phyloP scores from a whole-genome alignment of 1,140 invertebrate genomes.

The Drosophila simulans region DNA sequence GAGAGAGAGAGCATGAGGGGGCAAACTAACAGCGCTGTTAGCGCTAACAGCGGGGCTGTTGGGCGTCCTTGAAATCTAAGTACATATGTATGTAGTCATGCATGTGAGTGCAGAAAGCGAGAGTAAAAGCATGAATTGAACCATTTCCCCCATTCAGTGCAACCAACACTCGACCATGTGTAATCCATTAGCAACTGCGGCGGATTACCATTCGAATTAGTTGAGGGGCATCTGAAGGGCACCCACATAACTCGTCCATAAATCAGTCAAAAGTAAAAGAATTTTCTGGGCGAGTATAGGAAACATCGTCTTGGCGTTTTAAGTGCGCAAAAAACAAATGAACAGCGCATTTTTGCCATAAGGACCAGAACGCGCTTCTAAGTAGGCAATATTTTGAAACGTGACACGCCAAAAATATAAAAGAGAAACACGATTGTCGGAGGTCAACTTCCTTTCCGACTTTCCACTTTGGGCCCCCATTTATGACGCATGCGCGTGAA shows the following conservation, averaged over 20 bases:
- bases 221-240: constrained; percentile 34
- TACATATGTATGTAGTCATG: neutral
- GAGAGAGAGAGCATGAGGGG: neutral
- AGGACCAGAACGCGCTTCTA: constrained; percentile 9
- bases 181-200: constrained; percentile 27
- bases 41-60: constrained; percentile 4
- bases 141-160: constrained; percentile 14
- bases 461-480: constrained; percentile 1
- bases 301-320: neutral
- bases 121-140: constrained; percentile 35
- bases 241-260: constrained; percentile 8
- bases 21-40: constrained; percentile 46
- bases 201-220: constrained; percentile 12
- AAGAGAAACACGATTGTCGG: neutral
- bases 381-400: constrained; percentile 40
- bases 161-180: constrained; percentile 6
- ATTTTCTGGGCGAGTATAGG: neutral
- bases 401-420: constrained; percentile 13
- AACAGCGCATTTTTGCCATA: constrained; percentile 3
- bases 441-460: constrained; percentile 26
- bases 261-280: constrained; percentile 11
- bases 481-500: constrained; percentile 58
- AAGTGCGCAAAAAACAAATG: constrained; percentile 2
- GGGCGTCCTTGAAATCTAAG: constrained; percentile 31
- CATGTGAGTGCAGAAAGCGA: constrained; percentile 4